Evolutionary conservation across 1,140 invertebrate species (phyloP), one percentile per base, ranked within the genome.

Genomic region (Chrysopa pallens): DNA sequence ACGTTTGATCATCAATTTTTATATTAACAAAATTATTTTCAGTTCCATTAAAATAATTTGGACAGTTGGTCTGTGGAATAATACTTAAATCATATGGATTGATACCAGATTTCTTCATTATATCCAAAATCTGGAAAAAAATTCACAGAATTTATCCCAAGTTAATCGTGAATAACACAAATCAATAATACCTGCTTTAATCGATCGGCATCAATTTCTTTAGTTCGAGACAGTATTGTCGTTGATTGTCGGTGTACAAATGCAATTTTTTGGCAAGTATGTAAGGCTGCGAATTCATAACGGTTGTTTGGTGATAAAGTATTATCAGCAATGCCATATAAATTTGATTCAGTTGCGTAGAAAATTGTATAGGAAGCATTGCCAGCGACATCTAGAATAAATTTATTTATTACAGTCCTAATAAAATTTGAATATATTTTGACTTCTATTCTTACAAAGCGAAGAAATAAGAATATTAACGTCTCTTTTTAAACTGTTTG

Each of bases 201-300:
- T 23, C 17, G 17, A 23, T 23, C 17, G 5, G 17, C 78, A 43
- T 84, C 78, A 8, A 87, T 57, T 29, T 73, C 73, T 36, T 74
- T 74, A 6, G 57, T 66, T 41, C 83, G 66, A 0, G 83, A 84
- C 3, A 87, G 63, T 42, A 89, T 84, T 0, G 83, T 81, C 0
- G 80, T 81, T 4, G 80, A 83, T 40, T 77, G 72, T 9, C 82
- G 68, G 57, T 87, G 76, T 1, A 74, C 75, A 44, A 85, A 76
- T 2, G 66, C 61, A 9, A 86, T 49, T 54, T 76, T 80, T 59
- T 88, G 84, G 47, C 84, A 88, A 0, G 80, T 80, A 57, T 80
- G 87, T 12, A 87, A 69, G 0, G 70, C 80, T 4, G 80, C 83
- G 5, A 23, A 23, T 23, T 23, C 17, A 23, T 23, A 23, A 23